Base-by-base conservation (phyloP, 2,113 vertebrate genomes). In the Campylomormyrus numenius region DNA sequence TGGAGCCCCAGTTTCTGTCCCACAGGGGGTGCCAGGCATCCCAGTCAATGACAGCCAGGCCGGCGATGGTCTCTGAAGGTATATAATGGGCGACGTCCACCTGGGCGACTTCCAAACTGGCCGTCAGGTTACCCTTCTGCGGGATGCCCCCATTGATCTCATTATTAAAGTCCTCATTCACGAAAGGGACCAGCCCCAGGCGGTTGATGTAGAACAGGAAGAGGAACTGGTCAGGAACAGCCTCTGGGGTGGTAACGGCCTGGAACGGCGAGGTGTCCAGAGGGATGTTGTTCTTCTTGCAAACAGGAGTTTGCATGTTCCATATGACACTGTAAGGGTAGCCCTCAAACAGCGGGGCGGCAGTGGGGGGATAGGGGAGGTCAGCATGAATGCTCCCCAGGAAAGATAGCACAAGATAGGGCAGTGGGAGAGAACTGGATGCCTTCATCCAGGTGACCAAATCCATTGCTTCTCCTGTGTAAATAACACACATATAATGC, bases 171-270 rank as follows among this genome's bases (percentile, higher is more conserved):
- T 21, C 2, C 90, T 94, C 91, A 88, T 96, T 90, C 93, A 96
- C 94, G 70, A 96, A 93, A 90, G 97, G 97, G 83, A 98, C 97
- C 87, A 95, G 92, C 85, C 97, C 97, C 92, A 97, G 93, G 83
- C 96, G 95, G 89, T 96, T 94, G 46, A 91, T 91, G 56, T 98
- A 97, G 94, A 97, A 97, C 88, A 98, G 92, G 77, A 95, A 95
- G 89, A 97, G 92, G 35, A 93, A 93, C 91, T 97, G 97, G 62
- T 62, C 56, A 62, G 56, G 56, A 62, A 62, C 56, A 62, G 56
- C 56, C 56, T 62, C 56, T 62, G 56, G 56, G 56, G 56, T n/a
- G 56, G 56, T 62, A 62, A 62, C 24, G 1, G 56, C 58, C 58
- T 66, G n/a, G 58, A 66, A 66, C 11, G 58, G 24, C 9, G n/a